phyloP scores from a whole-genome alignment of 2,797 vertebrate species.

The Neomorphus geoffroyi region DNA sequence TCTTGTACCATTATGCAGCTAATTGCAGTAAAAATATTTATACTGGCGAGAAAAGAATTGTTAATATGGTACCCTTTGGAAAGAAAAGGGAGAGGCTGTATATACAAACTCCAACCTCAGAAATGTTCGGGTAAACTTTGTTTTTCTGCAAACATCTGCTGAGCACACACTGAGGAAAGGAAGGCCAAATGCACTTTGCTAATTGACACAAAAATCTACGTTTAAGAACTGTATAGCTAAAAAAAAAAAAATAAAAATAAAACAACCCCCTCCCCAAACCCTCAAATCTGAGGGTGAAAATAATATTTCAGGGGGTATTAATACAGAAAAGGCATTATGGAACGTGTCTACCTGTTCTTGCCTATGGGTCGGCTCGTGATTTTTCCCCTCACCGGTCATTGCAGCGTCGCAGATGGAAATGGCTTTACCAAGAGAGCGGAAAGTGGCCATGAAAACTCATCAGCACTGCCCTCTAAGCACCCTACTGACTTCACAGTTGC shows the following conservation, averaged over 20 bases:
- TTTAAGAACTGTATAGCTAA: background rate
- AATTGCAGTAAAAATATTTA: slow-evolving; percentile 87
- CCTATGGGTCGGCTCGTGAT: background rate
- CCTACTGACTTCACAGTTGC: accelerated
- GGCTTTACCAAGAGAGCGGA: background rate
- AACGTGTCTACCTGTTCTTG: background rate
- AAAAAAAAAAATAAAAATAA: background rate
- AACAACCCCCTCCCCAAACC: background rate
- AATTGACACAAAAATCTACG: slow-evolving; percentile 43
- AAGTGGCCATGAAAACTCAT: accelerated
- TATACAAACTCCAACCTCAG: slow-evolving; percentile 73
- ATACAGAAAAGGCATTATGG: background rate
- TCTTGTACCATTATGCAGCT: slow-evolving; percentile 71
- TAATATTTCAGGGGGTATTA: background rate
- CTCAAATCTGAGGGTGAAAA: background rate
- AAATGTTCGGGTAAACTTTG: slow-evolving; percentile 79
- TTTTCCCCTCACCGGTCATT: background rate
- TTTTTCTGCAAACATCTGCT: slow-evolving; percentile 73
- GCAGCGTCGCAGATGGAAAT: accelerated
- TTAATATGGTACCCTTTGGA: slow-evolving; percentile 83
- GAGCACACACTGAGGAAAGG: slow-evolving; percentile 42
- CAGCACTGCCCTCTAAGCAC: accelerated
- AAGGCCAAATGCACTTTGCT: slow-evolving; percentile 38
- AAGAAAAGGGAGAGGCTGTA: slow-evolving; percentile 74
- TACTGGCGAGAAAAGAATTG: slow-evolving; percentile 74